These are phyloP conservation scores for Myoxocephalus aenaeus DNA, from an alignment of 2,797 vertebrate species.

Conservation along the genomic window DNA sequence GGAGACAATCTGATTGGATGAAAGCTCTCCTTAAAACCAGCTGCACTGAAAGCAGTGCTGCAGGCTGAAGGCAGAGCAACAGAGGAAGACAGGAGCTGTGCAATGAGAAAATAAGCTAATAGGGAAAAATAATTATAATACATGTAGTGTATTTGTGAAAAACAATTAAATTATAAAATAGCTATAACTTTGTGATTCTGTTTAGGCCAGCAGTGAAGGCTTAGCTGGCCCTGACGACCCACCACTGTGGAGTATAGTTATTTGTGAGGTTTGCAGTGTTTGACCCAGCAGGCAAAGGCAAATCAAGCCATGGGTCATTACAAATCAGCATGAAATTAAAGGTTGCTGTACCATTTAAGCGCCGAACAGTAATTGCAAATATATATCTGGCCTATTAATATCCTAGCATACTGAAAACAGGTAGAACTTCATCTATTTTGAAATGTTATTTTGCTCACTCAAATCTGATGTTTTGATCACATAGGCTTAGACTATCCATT, in stretches of 20 bases:
- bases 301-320: conserved; percentile 56
- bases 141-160: no score
- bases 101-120: no score
- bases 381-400: conserved; percentile 29
- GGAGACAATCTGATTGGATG: no score
- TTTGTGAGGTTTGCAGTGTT: conserved; percentile 33
- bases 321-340: conserved; percentile 54
- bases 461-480: conserved; percentile 4
- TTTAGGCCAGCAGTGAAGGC: no score
- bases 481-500: not conserved
- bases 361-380: conserved; percentile 16
- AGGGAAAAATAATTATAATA: no score
- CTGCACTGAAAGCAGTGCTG: no score
- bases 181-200: no score
- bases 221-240: no score
- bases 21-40: no score
- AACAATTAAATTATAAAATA: no score
- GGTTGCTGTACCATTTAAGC: conserved; percentile 26
- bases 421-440: conserved; percentile 10
- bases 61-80: no score
- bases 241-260: not conserved
- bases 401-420: conserved; percentile 1
- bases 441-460: not conserved
- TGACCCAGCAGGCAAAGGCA: conserved; percentile 43
- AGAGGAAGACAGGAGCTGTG: no score